Evolutionary conservation across 2,888 invertebrate genomes (phyloP), one percentile per base, ranked within the genome.

Genomic region (Chironomus tentans): DNA sequence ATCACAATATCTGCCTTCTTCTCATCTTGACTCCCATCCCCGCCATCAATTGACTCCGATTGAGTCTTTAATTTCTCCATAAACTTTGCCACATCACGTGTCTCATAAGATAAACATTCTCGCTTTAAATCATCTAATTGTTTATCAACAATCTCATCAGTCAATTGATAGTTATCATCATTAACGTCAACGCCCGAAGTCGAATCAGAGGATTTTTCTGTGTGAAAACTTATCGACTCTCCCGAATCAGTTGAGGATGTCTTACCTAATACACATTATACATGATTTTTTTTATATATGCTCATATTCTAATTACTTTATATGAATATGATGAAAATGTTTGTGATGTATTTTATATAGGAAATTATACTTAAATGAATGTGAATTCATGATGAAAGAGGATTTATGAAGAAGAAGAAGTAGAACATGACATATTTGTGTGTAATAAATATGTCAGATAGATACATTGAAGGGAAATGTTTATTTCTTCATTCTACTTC

Each of bases 231-330:
- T 62, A 69, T 76, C n/a, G 69, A 76, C 21, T 76, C 69, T 24
- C 48, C 62, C 47, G 68, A 68, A 61, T 68, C 69, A 48, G 69
- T 76, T 18, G 76, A 76, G 22, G 76, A 76, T 76, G 68, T 76
- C 92, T 91, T 92, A 94, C 94, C 94, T 89, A 94, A 86, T 65
- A 56, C 15, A 56, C 56, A 56, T 56, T 15, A 15, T 56, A 18
- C 15, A 56, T 50, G 15, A 1, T 4, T 48, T 12, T 48, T 48
- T 48, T 48, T 48, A 13, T 62, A 12, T 24, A 22, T 24, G 65
- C 10, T 38, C 38, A 38, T 38, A 38, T 38, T 38, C 38, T 38
- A 38, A 38, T 38, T 7, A 38, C 38, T 38, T 38, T 65, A 65
- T 21, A 13, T 65, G 65, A 21, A 65, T 13, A 65, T 65, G 65